These are phyloP conservation scores for Hephaestus fuliginosus DNA, from an alignment of 2,797 vertebrate species.

Conservation along the genomic window DNA sequence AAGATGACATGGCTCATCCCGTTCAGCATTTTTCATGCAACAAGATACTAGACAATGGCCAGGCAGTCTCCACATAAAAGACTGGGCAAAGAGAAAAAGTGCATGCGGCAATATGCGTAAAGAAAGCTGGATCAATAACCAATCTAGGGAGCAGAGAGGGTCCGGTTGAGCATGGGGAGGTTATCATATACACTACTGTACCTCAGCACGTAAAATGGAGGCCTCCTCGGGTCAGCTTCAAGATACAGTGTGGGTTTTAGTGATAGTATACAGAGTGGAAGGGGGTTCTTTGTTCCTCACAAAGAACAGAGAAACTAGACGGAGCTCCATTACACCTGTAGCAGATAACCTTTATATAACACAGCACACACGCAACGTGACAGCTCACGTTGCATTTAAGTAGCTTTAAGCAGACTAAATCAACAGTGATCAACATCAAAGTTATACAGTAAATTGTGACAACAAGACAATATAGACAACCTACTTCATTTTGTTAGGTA, in stretches of 20 bases:
- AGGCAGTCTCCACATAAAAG: slow-evolving; percentile 50
- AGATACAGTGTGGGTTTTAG: slow-evolving; percentile 28
- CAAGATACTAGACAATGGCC: slow-evolving; percentile 54
- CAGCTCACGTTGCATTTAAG: not conserved
- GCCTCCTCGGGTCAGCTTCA: slow-evolving; percentile 35
- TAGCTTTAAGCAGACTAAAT: not conserved
- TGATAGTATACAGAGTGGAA: not conserved
- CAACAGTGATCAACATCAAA: not conserved
- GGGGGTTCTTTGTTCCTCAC: not conserved
- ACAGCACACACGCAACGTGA: not conserved
- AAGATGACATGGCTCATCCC: slow-evolving; percentile 74
- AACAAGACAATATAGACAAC: not conserved
- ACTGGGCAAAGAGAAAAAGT: slow-evolving; percentile 44
- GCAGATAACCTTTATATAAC: not conserved
- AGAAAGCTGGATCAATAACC: slow-evolving; percentile 86
- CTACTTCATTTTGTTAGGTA: not conserved
- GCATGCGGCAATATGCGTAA: slow-evolving; percentile 72
- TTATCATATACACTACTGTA: slow-evolving; percentile 70
- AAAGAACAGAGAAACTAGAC: slow-evolving; percentile 4
- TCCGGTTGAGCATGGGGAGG: slow-evolving; percentile 71
- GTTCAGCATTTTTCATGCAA: slow-evolving; percentile 83
- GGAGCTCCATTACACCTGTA: slow-evolving; percentile 2
- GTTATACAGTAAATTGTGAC: not conserved
- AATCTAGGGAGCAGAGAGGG: slow-evolving; percentile 81
- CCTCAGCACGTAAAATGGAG: slow-evolving; percentile 65